Evolutionary conservation across 2,888 invertebrate genomes (phyloP).

Genomic region (Ectemnius lituratus): DNA sequence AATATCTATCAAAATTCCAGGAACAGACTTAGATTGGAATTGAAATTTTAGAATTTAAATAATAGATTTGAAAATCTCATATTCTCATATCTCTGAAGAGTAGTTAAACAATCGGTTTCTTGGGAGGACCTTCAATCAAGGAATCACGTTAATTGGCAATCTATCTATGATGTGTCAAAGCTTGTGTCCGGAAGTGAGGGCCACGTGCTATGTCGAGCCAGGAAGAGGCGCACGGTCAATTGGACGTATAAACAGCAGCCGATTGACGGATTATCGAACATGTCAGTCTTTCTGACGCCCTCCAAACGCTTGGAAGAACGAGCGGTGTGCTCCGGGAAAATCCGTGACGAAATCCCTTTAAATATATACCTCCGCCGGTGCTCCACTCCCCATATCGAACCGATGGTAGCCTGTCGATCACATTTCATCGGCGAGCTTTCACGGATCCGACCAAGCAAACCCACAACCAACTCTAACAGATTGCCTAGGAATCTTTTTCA

Average conservation of each 20-base stretch:
- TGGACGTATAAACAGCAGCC: background rate
- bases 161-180: no score
- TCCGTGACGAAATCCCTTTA: slow-evolving; percentile 65
- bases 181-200: background rate
- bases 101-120: no score
- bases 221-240: slow-evolving; percentile 9
- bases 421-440: slow-evolving; percentile 45
- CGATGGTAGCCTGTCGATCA: slow-evolving; percentile 61
- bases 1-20: no score
- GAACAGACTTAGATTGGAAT: no score
- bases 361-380: slow-evolving; percentile 56
- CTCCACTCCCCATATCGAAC: slow-evolving; percentile 36
- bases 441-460: no score
- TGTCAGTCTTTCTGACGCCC: slow-evolving; percentile 50
- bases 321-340: slow-evolving; percentile 53
- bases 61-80: no score
- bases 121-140: no score
- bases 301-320: slow-evolving; percentile 32
- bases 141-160: no score
- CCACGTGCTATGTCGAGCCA: background rate
- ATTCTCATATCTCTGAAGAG: no score
- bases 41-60: no score
- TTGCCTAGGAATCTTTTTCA: slow-evolving; percentile 19
- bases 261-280: slow-evolving; percentile 9
- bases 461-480: slow-evolving; percentile 2